Conservation (phyloP, 2,888 invertebrate genomes). For the Sepioteuthis lessoniana region DNA sequence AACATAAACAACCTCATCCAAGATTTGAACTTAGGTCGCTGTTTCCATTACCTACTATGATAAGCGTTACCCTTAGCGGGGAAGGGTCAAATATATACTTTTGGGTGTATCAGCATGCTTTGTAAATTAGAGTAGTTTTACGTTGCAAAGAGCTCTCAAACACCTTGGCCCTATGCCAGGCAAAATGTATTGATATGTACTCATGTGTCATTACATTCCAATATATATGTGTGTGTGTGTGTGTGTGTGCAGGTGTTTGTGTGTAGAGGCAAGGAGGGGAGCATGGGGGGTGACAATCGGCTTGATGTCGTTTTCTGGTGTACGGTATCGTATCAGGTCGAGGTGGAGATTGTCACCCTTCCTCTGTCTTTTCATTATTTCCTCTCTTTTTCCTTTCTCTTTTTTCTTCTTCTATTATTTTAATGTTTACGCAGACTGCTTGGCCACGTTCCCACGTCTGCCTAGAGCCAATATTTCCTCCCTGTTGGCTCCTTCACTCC, state of each 20-base stretch:
- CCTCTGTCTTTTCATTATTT: background rate
- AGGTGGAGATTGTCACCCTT: background rate
- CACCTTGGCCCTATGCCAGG: too few relatives aligned
- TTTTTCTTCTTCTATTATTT: background rate
- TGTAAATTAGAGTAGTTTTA: too few relatives aligned
- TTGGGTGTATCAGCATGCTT: too few relatives aligned
- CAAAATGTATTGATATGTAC: too few relatives aligned
- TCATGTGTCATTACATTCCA: too few relatives aligned
- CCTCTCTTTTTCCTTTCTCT: background rate
- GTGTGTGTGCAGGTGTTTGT: slow-evolving; percentile 3
- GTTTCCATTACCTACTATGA: too few relatives aligned
- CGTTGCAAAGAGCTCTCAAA: too few relatives aligned
- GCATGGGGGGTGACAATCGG: background rate
- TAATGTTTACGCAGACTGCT: slow-evolving; percentile 4
- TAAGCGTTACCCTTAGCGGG: too few relatives aligned
- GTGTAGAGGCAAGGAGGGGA: background rate
- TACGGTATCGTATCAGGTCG: background rate
- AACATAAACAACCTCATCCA: too few relatives aligned
- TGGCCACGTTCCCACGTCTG: background rate
- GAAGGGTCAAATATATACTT: too few relatives aligned
- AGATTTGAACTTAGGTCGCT: too few relatives aligned
- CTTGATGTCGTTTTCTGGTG: background rate
- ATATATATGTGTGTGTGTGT: slow-evolving; percentile 42
- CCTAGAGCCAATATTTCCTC: slow-evolving; percentile 41
- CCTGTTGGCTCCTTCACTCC: background rate